phyloP scores from a whole-genome alignment of 2,797 vertebrate genomes.

The Siniperca obscura region DNA sequence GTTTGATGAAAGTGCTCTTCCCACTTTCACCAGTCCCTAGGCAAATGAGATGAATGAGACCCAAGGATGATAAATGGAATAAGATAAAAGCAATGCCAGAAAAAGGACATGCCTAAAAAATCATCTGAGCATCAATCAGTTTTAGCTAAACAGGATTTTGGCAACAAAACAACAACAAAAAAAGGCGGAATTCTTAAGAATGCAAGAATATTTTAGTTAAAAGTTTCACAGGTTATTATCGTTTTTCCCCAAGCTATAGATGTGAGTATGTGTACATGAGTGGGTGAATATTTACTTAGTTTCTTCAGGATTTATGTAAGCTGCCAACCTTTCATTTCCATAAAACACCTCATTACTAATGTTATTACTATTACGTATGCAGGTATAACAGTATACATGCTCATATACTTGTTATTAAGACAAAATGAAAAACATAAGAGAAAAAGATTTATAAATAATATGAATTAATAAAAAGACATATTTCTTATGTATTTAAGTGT shows the following conservation, averaged over 20 bases:
- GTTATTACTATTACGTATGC: too few species aligned
- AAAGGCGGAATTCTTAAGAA: constrained; percentile 19
- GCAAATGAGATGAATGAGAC: constrained; percentile 55
- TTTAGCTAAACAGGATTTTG: constrained; percentile 34
- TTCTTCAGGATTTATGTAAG: not conserved
- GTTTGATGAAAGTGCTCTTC: constrained; percentile 96
- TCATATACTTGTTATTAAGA: not conserved
- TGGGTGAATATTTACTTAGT: not conserved
- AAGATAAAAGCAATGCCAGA: constrained; percentile 58
- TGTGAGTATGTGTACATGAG: not conserved
- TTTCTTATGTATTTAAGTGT: not conserved
- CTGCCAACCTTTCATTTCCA: constrained; percentile 10
- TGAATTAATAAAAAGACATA: not conserved
- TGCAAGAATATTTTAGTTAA: constrained; percentile 5
- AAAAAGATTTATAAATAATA: not conserved
- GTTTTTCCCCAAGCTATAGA: not conserved
- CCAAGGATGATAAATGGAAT: constrained; percentile 49
- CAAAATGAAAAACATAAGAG: not conserved
- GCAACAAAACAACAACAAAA: constrained; percentile 34
- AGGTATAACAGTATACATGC: not conserved
- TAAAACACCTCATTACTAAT: not conserved
- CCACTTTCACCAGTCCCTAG: constrained; percentile 93
- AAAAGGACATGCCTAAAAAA: constrained; percentile 34
- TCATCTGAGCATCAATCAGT: constrained; percentile 48
- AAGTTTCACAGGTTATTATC: constrained; percentile 10